These are phyloP conservation scores for Paramacrobiotus metropolitanus DNA, from an alignment of 1,140 invertebrate genomes.

Conservation along the genomic window DNA sequence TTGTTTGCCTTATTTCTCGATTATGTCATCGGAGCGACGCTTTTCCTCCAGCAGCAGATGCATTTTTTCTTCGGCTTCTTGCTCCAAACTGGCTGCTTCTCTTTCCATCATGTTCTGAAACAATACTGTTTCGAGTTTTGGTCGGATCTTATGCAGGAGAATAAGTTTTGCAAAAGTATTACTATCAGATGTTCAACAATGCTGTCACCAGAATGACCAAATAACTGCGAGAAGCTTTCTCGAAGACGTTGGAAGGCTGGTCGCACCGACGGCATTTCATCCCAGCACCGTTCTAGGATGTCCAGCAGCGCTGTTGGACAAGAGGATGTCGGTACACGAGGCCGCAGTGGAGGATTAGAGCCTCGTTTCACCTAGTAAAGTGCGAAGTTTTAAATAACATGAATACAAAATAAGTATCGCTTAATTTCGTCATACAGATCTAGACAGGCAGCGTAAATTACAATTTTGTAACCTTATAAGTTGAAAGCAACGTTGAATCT, in stretches of 20 bases:
- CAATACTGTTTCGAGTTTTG: too few relatives aligned
- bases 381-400: too few relatives aligned
- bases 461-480: too few relatives aligned
- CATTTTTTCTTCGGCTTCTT: not conserved
- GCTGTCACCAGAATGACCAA: not conserved
- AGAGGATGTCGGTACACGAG: not conserved
- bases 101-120: not conserved
- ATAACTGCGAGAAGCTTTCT: not conserved
- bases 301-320: not conserved
- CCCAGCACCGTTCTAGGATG: not conserved
- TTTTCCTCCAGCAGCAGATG: not conserved
- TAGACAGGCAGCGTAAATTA: too few relatives aligned
- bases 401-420: too few relatives aligned
- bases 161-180: too few relatives aligned
- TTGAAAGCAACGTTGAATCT: too few relatives aligned
- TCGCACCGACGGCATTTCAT: not conserved
- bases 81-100: not conserved
- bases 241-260: not conserved
- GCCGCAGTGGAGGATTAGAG: not conserved
- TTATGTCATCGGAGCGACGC: not conserved
- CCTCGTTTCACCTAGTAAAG: not conserved
- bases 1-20: not conserved
- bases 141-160: too few relatives aligned
- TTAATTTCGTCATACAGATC: too few relatives aligned
- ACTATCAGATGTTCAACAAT: not conserved